A percentile compares a stretch with the other conserved stretches of the same genome.
phyloP scores from a whole-genome alignment of 2,888 invertebrate genomes.

The Polyommatus icarus region DNA sequence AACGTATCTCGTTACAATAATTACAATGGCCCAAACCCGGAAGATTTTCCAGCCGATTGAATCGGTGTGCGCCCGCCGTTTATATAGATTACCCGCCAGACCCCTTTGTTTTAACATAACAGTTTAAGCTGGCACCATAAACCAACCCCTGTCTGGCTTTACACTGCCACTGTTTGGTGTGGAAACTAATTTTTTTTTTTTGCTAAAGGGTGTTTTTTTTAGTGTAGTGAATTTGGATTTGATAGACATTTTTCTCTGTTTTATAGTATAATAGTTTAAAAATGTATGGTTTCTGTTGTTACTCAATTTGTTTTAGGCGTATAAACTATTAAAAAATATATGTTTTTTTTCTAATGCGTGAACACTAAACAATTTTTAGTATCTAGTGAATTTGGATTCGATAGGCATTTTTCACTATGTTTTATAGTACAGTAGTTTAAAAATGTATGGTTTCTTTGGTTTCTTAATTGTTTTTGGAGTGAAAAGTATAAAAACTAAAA shows the following conservation, averaged over 20 bases:
- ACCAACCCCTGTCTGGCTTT: conserved; percentile 6
- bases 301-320: too few species aligned
- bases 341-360: not conserved
- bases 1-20: not conserved
- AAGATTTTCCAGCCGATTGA: conserved; percentile 26
- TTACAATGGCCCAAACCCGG: not conserved
- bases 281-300: too few species aligned
- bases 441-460: too few species aligned
- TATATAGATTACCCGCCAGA: conserved; percentile 12
- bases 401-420: too few species aligned
- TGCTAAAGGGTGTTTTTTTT: not conserved
- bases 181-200: not conserved
- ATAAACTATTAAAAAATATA: too few species aligned
- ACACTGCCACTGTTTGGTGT: not conserved
- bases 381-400: too few species aligned
- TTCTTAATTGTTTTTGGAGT: too few species aligned
- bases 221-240: too few species aligned
- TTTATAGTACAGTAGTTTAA: too few species aligned
- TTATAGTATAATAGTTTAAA: too few species aligned
- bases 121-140: conserved; percentile 13
- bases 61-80: conserved; percentile 1
- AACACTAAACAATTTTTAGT: not conserved
- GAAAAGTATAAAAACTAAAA: too few species aligned
- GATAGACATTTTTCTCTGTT: too few species aligned
- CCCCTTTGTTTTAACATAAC: conserved; percentile 23